These are phyloP conservation scores for Chromobotia macracanthus DNA, from an alignment of 2,797 vertebrate genomes.

Conservation along the genomic window DNA sequence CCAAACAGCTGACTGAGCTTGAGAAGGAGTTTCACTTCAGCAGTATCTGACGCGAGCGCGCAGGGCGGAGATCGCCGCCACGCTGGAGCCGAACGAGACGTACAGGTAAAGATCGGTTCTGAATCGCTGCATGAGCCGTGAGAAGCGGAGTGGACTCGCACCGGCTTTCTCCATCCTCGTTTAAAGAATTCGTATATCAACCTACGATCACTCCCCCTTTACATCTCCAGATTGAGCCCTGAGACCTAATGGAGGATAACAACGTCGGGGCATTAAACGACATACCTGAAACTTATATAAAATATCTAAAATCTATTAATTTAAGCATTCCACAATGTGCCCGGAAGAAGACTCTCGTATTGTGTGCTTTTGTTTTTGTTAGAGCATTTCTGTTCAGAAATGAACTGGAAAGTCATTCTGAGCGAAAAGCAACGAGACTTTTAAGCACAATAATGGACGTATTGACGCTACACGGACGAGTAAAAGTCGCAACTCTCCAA, in stretches of 20 bases:
- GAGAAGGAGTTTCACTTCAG: constrained; percentile 98
- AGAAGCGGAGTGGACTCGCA: constrained; percentile 88
- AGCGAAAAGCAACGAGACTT: constrained; percentile 19
- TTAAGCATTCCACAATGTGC: constrained; percentile 49
- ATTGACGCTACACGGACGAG: constrained; percentile 8
- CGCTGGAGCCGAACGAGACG: constrained; percentile 82
- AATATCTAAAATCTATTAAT: constrained; percentile 20
- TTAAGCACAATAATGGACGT: constrained; percentile 15
- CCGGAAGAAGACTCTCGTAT: constrained; percentile 10
- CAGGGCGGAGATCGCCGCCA: constrained; percentile 92
- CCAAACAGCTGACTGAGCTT: too few relatives aligned
- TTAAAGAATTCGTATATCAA: constrained; percentile 82
- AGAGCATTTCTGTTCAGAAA: neutral
- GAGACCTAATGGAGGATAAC: constrained; percentile 75
- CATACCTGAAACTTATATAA: constrained; percentile 27
- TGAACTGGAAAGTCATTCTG: neutral
- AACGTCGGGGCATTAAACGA: constrained; percentile 34
- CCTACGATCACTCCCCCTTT: constrained; percentile 85
- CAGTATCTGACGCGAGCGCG: constrained; percentile 92
- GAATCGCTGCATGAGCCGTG: constrained; percentile 97
- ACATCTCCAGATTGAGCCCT: constrained; percentile 87
- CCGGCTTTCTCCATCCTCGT: constrained; percentile 76
- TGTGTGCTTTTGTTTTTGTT: constrained; percentile 1
- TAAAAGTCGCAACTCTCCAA: constrained; percentile 4
- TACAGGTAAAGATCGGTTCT: constrained; percentile 99